Evolutionary conservation across 1,140 invertebrate species (phyloP).

Genomic region (Drosophila nikananu): DNA sequence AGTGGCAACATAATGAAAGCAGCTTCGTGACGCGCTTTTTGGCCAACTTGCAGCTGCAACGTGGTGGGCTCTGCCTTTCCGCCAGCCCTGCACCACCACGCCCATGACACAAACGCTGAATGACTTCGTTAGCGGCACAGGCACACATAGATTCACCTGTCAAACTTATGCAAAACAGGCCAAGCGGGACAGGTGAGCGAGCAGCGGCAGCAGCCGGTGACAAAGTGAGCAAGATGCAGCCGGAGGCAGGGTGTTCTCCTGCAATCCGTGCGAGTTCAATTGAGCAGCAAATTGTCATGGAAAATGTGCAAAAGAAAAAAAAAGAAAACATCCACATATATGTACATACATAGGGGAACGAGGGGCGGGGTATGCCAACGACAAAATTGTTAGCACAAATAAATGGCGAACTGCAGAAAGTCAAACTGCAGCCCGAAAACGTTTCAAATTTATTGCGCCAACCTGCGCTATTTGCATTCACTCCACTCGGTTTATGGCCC

Average conservation of each 20-base stretch:
- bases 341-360: not conserved
- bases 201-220: slow-evolving; percentile 10
- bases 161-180: slow-evolving; percentile 77
- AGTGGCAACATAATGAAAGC: slow-evolving; percentile 69
- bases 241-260: slow-evolving; percentile 17
- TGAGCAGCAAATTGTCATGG: slow-evolving; percentile 75
- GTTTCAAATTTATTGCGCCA: slow-evolving; percentile 72
- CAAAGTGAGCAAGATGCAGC: slow-evolving; percentile 30
- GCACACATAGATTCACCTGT: slow-evolving; percentile 51
- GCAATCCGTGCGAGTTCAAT: slow-evolving; percentile 67
- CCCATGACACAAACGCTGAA: slow-evolving; percentile 63
- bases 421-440: slow-evolving; percentile 74
- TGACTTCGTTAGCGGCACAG: slow-evolving; percentile 72
- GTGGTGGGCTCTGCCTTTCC: slow-evolving; percentile 9
- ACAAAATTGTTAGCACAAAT: slow-evolving; percentile 77
- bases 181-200: slow-evolving; percentile 29
- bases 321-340: slow-evolving; percentile 5
- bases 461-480: slow-evolving; percentile 58
- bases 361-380: slow-evolving; percentile 8
- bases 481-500: slow-evolving; percentile 18
- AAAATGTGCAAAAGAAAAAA: slow-evolving; percentile 38
- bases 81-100: slow-evolving; percentile 19
- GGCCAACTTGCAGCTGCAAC: slow-evolving; percentile 46
- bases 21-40: slow-evolving; percentile 51
- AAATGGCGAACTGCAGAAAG: slow-evolving; percentile 58